phyloP scores from a whole-genome alignment of 2,797 vertebrate genomes.

The Pangasius sanitwongsei region DNA sequence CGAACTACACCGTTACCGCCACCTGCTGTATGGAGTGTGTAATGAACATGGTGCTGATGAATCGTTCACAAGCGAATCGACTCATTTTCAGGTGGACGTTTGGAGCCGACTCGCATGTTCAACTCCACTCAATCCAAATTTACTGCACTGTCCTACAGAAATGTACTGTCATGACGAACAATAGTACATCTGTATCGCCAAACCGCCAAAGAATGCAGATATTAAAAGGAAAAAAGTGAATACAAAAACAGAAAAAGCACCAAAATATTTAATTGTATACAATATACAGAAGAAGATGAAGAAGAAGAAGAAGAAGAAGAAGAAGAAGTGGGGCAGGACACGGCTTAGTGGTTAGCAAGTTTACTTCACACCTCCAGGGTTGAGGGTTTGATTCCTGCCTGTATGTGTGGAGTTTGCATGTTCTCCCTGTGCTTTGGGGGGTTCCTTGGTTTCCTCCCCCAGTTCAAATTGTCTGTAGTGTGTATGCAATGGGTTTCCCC shows the following conservation, averaged over 20 bases:
- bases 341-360: no score
- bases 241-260: not conserved
- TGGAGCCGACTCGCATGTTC: not conserved
- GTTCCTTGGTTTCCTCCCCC: no score
- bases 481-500: no score
- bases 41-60: not conserved
- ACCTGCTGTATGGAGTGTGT: not conserved
- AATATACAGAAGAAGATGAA: not conserved
- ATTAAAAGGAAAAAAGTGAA: not conserved
- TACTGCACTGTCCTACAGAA: not conserved
- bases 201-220: not conserved
- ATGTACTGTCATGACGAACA: not conserved
- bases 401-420: no score
- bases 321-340: no score
- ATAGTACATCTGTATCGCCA: not conserved
- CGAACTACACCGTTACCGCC: not conserved
- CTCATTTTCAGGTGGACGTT: not conserved
- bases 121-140: not conserved
- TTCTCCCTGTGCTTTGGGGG: no score
- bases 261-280: not conserved
- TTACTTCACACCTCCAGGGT: no score
- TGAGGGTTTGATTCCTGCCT: no score
- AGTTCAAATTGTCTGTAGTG: no score
- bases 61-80: not conserved
- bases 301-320: no score